Evolutionary conservation across 2,113 vertebrate species (phyloP).

Genomic region (Pogonocichla stellata): DNA sequence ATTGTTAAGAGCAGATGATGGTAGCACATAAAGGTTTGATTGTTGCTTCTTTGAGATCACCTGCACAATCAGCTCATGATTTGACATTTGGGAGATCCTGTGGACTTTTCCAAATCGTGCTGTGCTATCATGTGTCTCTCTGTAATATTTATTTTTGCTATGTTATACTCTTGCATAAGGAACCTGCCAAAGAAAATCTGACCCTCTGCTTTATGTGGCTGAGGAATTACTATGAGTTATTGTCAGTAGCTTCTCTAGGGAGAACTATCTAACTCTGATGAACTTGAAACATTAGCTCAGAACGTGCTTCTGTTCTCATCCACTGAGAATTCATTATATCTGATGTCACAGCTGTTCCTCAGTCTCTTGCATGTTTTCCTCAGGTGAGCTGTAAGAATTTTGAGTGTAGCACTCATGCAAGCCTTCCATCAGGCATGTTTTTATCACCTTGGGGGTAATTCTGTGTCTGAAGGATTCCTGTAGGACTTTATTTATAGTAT

Average conservation of each 20-base stretch:
- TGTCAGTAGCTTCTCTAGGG: not conserved
- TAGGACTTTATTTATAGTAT: not conserved
- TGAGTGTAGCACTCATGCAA: not conserved
- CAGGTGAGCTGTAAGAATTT: not conserved
- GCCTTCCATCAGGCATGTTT: not conserved
- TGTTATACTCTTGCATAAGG: not conserved
- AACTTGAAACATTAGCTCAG: not conserved
- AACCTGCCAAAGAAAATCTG: slow-evolving; percentile 15
- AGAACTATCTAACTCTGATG: not conserved
- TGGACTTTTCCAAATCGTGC: not conserved
- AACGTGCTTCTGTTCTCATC: not conserved
- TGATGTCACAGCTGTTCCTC: not conserved
- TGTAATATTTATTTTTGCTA: not conserved
- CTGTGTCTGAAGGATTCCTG: not conserved
- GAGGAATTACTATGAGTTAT: not conserved
- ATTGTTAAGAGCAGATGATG: not conserved
- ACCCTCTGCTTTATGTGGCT: not conserved
- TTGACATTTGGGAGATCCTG: not conserved
- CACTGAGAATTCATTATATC: not conserved
- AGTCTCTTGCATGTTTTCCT: not conserved
- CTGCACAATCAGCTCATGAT: not conserved
- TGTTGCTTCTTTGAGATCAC: not conserved
- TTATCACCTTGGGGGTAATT: not conserved
- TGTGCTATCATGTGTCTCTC: not conserved
- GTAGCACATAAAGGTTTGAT: not conserved